These are phyloP conservation scores for Lordiphosa stackelbergi DNA, from an alignment of 1,140 invertebrate species.

Conservation along the genomic window DNA sequence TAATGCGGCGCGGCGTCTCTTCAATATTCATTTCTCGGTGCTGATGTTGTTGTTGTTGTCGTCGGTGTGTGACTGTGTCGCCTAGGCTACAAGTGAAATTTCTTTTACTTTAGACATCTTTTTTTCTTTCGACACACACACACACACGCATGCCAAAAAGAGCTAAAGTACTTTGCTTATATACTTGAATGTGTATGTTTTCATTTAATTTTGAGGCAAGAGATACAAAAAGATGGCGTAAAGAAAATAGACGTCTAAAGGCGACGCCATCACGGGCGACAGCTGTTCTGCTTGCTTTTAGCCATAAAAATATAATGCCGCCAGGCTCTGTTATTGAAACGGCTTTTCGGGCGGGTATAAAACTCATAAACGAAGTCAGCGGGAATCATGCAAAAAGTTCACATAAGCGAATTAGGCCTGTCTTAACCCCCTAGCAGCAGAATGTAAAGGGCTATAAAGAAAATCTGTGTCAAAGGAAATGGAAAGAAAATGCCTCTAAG, in stretches of 20 bases:
- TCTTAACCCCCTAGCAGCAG: not conserved
- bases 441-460: slow-evolving; percentile 49
- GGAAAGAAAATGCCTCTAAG: slow-evolving; percentile 31
- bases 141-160: slow-evolving; percentile 42
- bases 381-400: slow-evolving; percentile 22
- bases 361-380: slow-evolving; percentile 20
- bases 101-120: slow-evolving; percentile 49
- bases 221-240: slow-evolving; percentile 63
- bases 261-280: slow-evolving; percentile 56
- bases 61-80: slow-evolving; percentile 12
- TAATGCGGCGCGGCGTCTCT: slow-evolving; percentile 42
- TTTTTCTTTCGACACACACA: not conserved
- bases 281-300: slow-evolving; percentile 51
- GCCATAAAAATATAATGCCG: slow-evolving; percentile 68
- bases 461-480: slow-evolving; percentile 51
- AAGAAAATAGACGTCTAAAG: slow-evolving; percentile 26
- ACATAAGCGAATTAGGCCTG: slow-evolving; percentile 22
- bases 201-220: slow-evolving; percentile 70
- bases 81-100: slow-evolving; percentile 48
- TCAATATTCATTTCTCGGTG: slow-evolving; percentile 43
- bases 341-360: slow-evolving; percentile 17
- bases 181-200: slow-evolving; percentile 51
- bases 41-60: not conserved
- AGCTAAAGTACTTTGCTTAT: slow-evolving; percentile 56
- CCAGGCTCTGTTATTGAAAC: slow-evolving; percentile 58